Conservation (phyloP, 2,113 vertebrate species). For the Pavo muticus region DNA sequence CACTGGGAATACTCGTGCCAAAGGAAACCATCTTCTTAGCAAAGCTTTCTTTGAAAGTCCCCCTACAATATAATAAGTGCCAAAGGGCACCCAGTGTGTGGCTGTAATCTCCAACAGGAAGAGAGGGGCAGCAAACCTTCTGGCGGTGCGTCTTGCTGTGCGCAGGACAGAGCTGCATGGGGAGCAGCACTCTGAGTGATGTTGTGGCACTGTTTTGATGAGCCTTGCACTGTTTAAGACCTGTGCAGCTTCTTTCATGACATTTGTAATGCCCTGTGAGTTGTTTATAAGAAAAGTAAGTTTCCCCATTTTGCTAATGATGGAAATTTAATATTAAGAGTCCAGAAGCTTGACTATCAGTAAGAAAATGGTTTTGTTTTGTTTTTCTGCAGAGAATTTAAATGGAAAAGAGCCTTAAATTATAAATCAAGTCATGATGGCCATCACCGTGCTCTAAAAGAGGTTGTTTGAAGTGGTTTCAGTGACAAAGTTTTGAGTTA, state of each 20-base stretch:
- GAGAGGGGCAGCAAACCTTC: not conserved
- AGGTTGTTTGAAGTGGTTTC: not conserved
- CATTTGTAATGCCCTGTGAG: not conserved
- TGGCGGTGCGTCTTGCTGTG: not conserved
- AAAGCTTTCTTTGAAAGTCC: not conserved
- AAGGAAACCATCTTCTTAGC: not conserved
- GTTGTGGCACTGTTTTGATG: not conserved
- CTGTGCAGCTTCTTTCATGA: not conserved
- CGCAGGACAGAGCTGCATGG: not conserved
- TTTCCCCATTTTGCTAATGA: not conserved
- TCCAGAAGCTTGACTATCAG: not conserved
- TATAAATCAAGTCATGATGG: not conserved
- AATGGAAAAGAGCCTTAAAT: not conserved
- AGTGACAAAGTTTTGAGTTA: not conserved
- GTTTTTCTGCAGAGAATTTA: not conserved
- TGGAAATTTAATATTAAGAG: not conserved
- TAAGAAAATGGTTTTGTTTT: not conserved
- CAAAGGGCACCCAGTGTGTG: not conserved
- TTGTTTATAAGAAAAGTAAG: not conserved
- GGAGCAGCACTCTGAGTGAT: not conserved
- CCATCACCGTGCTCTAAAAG: not conserved
- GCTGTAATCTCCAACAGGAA: not conserved
- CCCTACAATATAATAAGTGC: not conserved
- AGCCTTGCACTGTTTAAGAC: not conserved
- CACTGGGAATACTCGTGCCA: not conserved